phyloP scores from a whole-genome alignment of 2,113 vertebrate genomes.

The Entelurus aequoreus region DNA sequence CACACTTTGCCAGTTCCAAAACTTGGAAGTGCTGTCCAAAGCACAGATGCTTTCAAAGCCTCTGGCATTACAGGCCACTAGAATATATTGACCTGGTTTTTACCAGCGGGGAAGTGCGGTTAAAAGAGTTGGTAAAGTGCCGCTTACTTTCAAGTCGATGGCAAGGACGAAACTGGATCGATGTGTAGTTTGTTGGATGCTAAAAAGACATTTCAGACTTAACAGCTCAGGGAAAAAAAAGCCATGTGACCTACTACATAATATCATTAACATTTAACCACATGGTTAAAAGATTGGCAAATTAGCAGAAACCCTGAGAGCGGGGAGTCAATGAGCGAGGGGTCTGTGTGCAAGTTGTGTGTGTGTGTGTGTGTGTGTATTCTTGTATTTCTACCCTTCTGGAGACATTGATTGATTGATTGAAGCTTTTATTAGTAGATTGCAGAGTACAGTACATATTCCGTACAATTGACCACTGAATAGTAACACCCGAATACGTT shows the following conservation, averaged over 20 bases:
- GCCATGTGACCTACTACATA: background rate
- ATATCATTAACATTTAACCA: constrained; percentile 1
- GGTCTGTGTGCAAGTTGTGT: background rate
- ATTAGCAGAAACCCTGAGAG: constrained; percentile 14
- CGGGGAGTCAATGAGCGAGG: constrained; percentile 17
- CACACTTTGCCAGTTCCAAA: constrained; percentile 5
- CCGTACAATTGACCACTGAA: too few relatives aligned
- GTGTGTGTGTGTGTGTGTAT: too few relatives aligned
- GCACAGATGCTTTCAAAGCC: constrained; percentile 44
- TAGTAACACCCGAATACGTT: too few relatives aligned
- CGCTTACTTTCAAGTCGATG: background rate
- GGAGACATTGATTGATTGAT: too few relatives aligned
- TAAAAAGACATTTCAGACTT: background rate
- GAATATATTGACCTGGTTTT: constrained; percentile 11
- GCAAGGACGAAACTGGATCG: background rate
- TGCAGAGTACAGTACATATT: too few relatives aligned
- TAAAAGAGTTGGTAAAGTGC: background rate
- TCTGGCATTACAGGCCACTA: constrained; percentile 20
- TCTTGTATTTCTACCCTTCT: too few relatives aligned
- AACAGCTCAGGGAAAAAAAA: background rate
- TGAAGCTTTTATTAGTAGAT: too few relatives aligned
- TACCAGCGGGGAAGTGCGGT: constrained; percentile 14
- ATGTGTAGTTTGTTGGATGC: background rate
- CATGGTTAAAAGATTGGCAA: constrained; percentile 1
- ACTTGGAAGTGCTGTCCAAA: constrained; percentile 18